Percentiles rank a stretch among this genome's conserved stretches.
Evolutionary conservation across 2,888 invertebrate genomes (phyloP).

Genomic region (Dinocampus coccinellae): DNA sequence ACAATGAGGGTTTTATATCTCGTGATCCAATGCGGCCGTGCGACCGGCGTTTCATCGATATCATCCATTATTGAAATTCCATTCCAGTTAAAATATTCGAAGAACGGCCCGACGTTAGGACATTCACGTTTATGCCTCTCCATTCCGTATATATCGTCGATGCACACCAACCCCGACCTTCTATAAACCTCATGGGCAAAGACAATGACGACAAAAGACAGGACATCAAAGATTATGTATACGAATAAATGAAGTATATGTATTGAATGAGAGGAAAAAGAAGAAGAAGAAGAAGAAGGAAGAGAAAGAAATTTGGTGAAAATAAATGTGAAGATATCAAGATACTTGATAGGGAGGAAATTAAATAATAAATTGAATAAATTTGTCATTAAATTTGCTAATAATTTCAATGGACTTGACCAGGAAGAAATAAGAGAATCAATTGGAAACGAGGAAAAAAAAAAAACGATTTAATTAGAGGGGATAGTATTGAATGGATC

Average conservation of each 20-base stretch:
- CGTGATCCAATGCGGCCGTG: neutral
- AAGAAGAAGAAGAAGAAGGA: too few species aligned
- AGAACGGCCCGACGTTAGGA: neutral
- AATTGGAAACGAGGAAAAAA: neutral
- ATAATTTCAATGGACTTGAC: neutral
- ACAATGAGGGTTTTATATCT: conserved; percentile 9
- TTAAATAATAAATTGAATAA: neutral
- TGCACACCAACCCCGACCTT: too few species aligned
- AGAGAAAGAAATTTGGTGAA: too few species aligned
- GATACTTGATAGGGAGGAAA: too few species aligned
- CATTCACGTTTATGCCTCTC: neutral
- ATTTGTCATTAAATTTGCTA: neutral
- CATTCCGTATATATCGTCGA: too few species aligned
- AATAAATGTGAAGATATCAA: too few species aligned
- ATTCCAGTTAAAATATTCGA: neutral
- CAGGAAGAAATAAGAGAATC: neutral
- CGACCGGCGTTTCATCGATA: neutral
- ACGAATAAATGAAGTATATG: neutral
- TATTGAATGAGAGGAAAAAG: neutral
- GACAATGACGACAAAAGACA: neutral
- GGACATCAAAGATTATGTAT: neutral
- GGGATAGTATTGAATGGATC: conserved; percentile 7
- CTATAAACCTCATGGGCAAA: neutral
- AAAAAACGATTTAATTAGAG: neutral
- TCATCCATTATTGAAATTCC: conserved; percentile 5